Evolutionary conservation across 2,113 vertebrate genomes (phyloP).

Genomic region (Pholis gunnellus): DNA sequence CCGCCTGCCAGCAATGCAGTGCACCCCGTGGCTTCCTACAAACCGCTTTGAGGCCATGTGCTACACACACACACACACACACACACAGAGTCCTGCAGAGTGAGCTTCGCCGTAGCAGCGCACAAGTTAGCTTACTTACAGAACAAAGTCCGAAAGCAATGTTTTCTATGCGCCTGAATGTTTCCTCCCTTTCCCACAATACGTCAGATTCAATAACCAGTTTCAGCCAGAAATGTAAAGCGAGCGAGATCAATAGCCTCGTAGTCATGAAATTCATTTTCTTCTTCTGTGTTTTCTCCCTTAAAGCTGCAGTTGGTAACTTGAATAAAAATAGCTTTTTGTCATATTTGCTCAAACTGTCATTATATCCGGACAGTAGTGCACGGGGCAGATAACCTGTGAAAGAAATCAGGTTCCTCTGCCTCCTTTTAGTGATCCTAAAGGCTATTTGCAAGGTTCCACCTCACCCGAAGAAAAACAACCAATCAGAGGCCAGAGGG

Average conservation of each 20-base stretch:
- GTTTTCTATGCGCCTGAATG: background rate
- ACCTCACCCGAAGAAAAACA: background rate
- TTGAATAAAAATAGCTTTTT: background rate
- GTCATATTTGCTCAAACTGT: background rate
- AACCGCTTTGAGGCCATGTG: constrained; percentile 22
- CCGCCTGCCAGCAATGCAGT: background rate
- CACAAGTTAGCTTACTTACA: background rate
- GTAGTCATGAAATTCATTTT: background rate
- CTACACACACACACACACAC: background rate
- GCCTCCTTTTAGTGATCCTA: background rate
- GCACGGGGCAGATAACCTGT: background rate
- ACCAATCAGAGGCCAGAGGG: background rate
- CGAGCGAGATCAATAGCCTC: background rate
- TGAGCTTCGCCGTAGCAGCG: background rate
- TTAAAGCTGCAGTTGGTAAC: background rate
- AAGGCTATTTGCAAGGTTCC: background rate
- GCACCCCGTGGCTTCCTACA: constrained; percentile 19
- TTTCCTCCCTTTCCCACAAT: background rate
- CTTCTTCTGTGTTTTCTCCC: background rate
- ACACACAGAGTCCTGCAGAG: constrained; percentile 20
- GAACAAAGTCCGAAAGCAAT: background rate
- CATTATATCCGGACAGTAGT: background rate
- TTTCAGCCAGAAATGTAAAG: background rate
- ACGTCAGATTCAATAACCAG: background rate
- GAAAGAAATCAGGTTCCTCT: background rate